These are phyloP conservation scores for Propithecus coquereli DNA, from an alignment of 2,113 vertebrate genomes.

Conservation along the genomic window DNA sequence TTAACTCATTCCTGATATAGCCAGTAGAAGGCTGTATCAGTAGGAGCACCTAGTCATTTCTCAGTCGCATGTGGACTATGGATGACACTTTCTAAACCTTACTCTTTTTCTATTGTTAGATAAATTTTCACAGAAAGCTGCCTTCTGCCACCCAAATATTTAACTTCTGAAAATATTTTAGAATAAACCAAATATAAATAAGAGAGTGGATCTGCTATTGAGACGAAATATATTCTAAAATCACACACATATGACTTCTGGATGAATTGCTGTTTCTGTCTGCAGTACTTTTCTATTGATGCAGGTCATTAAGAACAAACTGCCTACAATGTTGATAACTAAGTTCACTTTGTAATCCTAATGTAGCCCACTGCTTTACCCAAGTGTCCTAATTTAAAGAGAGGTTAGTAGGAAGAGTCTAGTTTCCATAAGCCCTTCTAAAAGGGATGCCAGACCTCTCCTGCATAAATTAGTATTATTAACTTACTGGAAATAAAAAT, in stretches of 20 bases:
- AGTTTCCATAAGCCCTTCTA: constrained; percentile 5
- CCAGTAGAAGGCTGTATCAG: not conserved
- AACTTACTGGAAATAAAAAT: constrained; percentile 42
- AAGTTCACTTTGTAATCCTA: not conserved
- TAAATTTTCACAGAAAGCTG: not conserved
- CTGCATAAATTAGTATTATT: not conserved
- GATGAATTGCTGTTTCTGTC: not conserved
- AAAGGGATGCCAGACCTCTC: constrained; percentile 20
- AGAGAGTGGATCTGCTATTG: not conserved
- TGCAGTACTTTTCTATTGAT: not conserved
- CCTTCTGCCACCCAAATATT: not conserved
- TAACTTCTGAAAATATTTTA: constrained; percentile 24
- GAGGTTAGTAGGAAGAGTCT: not conserved
- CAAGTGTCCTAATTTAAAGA: not conserved
- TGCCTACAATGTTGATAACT: not conserved
- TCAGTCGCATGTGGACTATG: not conserved
- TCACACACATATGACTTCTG: not conserved
- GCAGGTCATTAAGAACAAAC: not conserved
- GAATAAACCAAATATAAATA: not conserved
- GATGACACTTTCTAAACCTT: not conserved
- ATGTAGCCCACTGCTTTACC: not conserved
- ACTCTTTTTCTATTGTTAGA: not conserved
- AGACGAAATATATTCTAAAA: constrained; percentile 21
- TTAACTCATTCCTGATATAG: not conserved
- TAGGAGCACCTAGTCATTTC: not conserved